Evolutionary conservation across 1,140 invertebrate species (phyloP).

Genomic region (Panagrolaimus sp.): DNA sequence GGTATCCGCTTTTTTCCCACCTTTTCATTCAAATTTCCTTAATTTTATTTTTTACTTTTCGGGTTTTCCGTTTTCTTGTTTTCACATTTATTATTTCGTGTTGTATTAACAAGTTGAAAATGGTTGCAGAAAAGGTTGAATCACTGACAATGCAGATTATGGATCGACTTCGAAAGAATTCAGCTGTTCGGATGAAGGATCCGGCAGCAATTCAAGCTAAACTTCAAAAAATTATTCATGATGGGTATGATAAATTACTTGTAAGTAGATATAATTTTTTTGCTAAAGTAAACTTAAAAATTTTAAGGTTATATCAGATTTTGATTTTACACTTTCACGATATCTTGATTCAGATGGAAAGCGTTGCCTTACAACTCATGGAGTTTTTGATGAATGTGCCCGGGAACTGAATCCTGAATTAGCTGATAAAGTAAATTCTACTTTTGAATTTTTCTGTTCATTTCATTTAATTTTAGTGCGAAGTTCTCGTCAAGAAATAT

Average conservation of each 20-base stretch:
- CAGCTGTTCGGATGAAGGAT: slow-evolving; percentile 67
- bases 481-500: slow-evolving; percentile 35
- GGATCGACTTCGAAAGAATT: slow-evolving; percentile 17
- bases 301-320: slow-evolving; percentile 76
- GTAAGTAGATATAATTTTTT: slow-evolving; percentile 43
- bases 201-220: slow-evolving; percentile 61
- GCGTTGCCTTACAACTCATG: slow-evolving; percentile 65
- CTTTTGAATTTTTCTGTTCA: slow-evolving; percentile 20
- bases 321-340: slow-evolving; percentile 75
- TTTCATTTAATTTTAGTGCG: slow-evolving; percentile 20
- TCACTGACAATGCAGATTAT: slow-evolving; percentile 10
- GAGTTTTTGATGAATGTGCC: slow-evolving; percentile 49
- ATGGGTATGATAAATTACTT: slow-evolving; percentile 67
- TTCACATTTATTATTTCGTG: background rate
- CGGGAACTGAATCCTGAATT: slow-evolving; percentile 59
- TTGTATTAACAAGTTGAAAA: background rate
- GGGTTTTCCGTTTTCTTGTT: too few relatives aligned
- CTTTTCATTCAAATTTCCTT: background rate
- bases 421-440: slow-evolving; percentile 20
- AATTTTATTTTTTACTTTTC: too few relatives aligned
- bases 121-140: slow-evolving; percentile 5
- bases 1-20: background rate
- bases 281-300: background rate
- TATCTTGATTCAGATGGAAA: slow-evolving; percentile 68
- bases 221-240: slow-evolving; percentile 68